Evolutionary conservation across 2,113 vertebrate species (phyloP).

Genomic region (Chunga burmeisteri): DNA sequence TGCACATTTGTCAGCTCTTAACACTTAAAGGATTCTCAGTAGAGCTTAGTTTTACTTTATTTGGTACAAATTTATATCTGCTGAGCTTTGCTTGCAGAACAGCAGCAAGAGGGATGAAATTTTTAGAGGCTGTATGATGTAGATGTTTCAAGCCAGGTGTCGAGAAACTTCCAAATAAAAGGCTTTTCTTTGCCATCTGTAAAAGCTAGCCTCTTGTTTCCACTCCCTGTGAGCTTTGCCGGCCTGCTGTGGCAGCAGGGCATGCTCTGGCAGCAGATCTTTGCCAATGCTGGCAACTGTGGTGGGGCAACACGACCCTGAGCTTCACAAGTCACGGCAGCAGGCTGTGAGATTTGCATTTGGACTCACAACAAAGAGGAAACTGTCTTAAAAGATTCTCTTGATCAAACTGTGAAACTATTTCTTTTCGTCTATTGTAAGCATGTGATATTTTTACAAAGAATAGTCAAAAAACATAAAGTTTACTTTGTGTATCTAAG

Average conservation of each 20-base stretch:
- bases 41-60: neutral
- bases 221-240: neutral
- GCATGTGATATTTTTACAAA: neutral
- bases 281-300: neutral
- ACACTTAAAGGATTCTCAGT: accelerated
- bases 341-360: neutral
- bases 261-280: neutral
- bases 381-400: neutral
- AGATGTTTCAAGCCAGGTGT: neutral
- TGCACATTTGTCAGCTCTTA: neutral
- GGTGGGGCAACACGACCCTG: neutral
- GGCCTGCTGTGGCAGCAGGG: neutral
- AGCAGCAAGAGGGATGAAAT: neutral
- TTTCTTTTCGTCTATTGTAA: neutral
- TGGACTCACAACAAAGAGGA: neutral
- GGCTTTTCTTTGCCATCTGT: neutral
- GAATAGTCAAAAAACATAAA: neutral
- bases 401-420: neutral
- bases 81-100: neutral
- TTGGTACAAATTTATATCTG: neutral
- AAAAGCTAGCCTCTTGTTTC: neutral
- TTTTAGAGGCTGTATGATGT: neutral
- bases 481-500: neutral
- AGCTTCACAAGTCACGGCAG: neutral
- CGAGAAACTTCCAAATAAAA: neutral